These are phyloP conservation scores for Amblyteles armatorius DNA, from an alignment of 2,888 invertebrate species.

Conservation along the genomic window DNA sequence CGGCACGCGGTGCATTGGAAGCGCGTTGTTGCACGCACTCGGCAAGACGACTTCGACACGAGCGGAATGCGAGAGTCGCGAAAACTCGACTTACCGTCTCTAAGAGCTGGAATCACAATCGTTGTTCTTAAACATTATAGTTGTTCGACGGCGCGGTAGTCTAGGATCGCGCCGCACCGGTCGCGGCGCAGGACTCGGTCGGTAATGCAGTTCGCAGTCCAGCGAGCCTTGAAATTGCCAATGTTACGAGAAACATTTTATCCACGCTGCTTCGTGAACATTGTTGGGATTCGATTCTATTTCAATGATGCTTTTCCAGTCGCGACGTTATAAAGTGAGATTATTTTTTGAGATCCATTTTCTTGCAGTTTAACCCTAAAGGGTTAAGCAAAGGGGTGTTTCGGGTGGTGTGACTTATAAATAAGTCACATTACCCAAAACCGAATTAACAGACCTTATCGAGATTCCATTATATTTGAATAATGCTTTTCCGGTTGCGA, in stretches of 20 bases:
- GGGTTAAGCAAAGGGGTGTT: no score
- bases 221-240: no score
- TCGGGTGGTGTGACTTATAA: no score
- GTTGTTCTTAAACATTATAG: constrained; percentile 50
- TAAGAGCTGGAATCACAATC: constrained; percentile 32
- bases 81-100: constrained; percentile 60
- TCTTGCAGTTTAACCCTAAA: no score
- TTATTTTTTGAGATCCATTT: background rate
- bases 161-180: no score
- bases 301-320: background rate
- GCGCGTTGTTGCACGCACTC: constrained; percentile 76
- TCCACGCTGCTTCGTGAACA: no score
- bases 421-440: no score
- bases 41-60: constrained; percentile 62
- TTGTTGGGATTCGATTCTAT: no score
- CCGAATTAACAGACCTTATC: no score
- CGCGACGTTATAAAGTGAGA: constrained; percentile 4
- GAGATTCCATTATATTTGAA: background rate
- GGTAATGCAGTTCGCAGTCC: no score
- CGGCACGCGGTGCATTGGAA: constrained; percentile 61
- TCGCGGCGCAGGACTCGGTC: no score
- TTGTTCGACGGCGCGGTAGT: background rate
- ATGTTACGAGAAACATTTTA: no score
- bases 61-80: constrained; percentile 71
- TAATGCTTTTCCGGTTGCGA: background rate